Base-by-base conservation (phyloP, 2,888 invertebrate species). In the Halictus ligatus region DNA sequence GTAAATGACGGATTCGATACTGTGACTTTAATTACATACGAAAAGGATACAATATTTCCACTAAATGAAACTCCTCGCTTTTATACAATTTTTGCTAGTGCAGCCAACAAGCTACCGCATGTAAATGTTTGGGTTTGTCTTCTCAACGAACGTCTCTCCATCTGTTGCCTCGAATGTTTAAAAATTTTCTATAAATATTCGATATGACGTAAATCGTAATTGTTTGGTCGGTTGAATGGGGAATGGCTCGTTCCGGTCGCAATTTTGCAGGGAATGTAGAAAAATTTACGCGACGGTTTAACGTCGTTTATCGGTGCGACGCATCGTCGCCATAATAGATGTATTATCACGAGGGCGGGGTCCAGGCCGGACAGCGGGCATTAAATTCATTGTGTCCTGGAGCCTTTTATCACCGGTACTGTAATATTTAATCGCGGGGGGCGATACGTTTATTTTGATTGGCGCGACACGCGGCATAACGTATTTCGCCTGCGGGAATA, bases 311-410 rank as follows among this genome's bases (percentile, higher is more conserved):
- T 58, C 78, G 72, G 18, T 35, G 69, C 73, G 69, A 46, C 43
- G 69, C 73, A 60, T 46, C 71, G 35, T 60, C 54, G 80, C 69
- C 50, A 75, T 78, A 72, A 86, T 84, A 75, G 75, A 73, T 81
- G 85, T 73, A 75, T 84, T 80, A 80, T 84, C 25, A 71, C 48
- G 64, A 60, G 54, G 72, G 48, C 75, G 85, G 72, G 67, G 58
- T 77, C 77, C 71, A 12, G 25, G 13, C 6, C 35, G 35, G 35
- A 74, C 72, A 64, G 54, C 46, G 10, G 64, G 64, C 71, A 60
- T 85, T 81, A 80, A 78, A 78, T 76, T 78, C 85, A 76, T 86
- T 73, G 78, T 73, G 40, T 43, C 67, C 69, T 40, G 40, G 18
- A 15, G 21, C 18, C 25, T 86, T 81, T 73, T n/a, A 77, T 69